Evolutionary conservation across 2,113 vertebrate genomes (phyloP), one percentile per base, ranked within the genome.

Genomic region (Beaufortia kweichowensis): DNA sequence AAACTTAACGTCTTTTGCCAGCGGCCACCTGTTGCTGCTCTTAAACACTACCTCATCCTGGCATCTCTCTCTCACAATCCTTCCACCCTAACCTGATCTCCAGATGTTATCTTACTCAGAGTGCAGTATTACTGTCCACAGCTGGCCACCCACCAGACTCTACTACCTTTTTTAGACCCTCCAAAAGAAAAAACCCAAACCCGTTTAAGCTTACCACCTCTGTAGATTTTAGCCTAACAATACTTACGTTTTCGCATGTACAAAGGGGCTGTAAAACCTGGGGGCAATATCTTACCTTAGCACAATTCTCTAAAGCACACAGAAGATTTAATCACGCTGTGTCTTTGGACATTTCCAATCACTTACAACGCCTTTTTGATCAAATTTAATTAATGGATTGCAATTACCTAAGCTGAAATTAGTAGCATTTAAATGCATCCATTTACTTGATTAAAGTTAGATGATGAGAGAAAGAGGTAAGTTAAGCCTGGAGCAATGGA

Each of bases 391-490:
- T 91, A 90, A 92, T 90, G 81, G 86, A 81, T 59, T 66, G 84
- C 89, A 92, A 92, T 91, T 90, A 90, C 87, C 84, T 84, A 88
- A 63, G 88, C 84, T 89, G 85, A 91, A 91, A 92, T 92, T 90
- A 90, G 88, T 88, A 84, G 86, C 87, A 87, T 91, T 91, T 92
- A 90, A 89, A 90, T 79, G 84, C 87, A 84, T 86, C 92, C 91
- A 93, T 92, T 93, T 90, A 85, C 84, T 90, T 93, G 90, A 92
- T 92, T 93, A 91, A 91, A 90, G 87, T 88, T 88, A 90, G 90
- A 92, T 90, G 90, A 91, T 80, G 88, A 88, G 89, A 84, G 68
- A 87, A 86, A 84, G 82, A 89, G 88, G 90, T 91, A 89, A 91
- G 84, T 79, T 86, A 88, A 85, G 86, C 86, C 83, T 89, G 50